Conservation (phyloP, 2,888 invertebrate genomes). For the Clistopyga incitator region DNA sequence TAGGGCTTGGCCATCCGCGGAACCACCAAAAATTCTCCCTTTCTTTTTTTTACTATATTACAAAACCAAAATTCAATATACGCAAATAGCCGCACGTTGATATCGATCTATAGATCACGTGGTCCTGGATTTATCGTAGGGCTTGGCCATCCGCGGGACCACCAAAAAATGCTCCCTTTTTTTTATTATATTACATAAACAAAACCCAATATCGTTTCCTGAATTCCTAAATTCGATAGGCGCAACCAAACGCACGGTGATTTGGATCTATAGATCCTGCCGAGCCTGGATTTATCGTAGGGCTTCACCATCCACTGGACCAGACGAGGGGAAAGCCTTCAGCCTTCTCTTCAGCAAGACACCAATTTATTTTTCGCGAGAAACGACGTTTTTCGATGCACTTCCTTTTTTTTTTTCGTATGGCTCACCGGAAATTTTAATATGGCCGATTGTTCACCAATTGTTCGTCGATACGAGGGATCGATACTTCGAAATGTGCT, state of each 20-base stretch:
- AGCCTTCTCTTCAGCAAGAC: slow-evolving; percentile 4
- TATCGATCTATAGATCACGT: neutral
- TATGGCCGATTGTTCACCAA: neutral
- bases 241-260: too few species aligned
- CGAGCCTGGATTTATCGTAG: neutral
- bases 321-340: neutral
- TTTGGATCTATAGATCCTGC: neutral
- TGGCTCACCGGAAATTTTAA: neutral
- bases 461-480: neutral
- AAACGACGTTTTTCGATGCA: too few species aligned
- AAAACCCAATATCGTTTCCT: too few species aligned
- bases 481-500: neutral
- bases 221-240: too few species aligned
- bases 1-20: neutral
- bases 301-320: neutral
- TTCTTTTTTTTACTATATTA: too few species aligned
- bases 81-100: too few species aligned
- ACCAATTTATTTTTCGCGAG: too few species aligned
- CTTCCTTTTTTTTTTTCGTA: neutral
- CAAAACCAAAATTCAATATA: too few species aligned
- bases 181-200: too few species aligned
- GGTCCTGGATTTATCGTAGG: neutral
- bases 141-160: neutral
- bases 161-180: too few species aligned
- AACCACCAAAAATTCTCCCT: too few species aligned